Evolutionary conservation across 64 coral and sea anemone genomes (phyloP).

Genomic region (Stichodactyla mertensii): DNA sequence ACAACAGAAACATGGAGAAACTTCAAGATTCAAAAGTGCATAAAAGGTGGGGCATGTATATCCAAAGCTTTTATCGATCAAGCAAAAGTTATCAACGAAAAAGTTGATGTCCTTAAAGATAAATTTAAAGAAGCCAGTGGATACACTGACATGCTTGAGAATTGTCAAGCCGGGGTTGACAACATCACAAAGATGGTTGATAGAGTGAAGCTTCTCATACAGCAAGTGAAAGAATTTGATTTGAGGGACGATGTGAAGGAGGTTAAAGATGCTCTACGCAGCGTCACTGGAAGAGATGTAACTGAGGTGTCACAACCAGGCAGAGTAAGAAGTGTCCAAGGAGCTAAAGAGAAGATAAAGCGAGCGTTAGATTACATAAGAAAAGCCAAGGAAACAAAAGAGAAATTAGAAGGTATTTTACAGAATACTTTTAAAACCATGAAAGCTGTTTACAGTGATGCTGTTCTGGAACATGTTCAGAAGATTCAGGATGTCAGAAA

Average conservation of each 20-base stretch:
- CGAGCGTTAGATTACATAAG: conserved; percentile 64
- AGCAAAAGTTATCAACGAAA: conserved; percentile 62
- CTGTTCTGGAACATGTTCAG: conserved; percentile 52
- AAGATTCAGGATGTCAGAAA: conserved; percentile 50
- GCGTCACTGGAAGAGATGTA: conserved; percentile 37
- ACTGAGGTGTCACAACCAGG: background rate
- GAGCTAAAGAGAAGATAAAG: conserved; percentile 49
- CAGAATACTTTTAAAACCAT: conserved; percentile 72
- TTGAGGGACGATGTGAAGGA: conserved; percentile 70
- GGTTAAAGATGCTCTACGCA: conserved; percentile 49
- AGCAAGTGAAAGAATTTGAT: conserved; percentile 71
- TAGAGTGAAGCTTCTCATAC: conserved; percentile 59
- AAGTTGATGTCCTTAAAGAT: conserved; percentile 21
- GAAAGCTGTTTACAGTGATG: conserved; percentile 66
- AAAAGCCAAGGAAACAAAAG: conserved; percentile 64
- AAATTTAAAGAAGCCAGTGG: conserved; percentile 63
- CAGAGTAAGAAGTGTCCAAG: conserved; percentile 19
- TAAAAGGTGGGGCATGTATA: conserved; percentile 79
- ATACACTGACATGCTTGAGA: conserved; percentile 52
- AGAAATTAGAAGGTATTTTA: conserved; percentile 67
- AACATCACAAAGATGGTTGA: conserved; percentile 45
- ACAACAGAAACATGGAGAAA: conserved; percentile 61
- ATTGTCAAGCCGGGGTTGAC: conserved; percentile 45
- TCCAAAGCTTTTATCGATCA: conserved; percentile 78
- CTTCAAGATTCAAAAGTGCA: conserved; percentile 74